phyloP scores from a whole-genome alignment of 2,113 vertebrate species.

The Anhinga rufa region DNA sequence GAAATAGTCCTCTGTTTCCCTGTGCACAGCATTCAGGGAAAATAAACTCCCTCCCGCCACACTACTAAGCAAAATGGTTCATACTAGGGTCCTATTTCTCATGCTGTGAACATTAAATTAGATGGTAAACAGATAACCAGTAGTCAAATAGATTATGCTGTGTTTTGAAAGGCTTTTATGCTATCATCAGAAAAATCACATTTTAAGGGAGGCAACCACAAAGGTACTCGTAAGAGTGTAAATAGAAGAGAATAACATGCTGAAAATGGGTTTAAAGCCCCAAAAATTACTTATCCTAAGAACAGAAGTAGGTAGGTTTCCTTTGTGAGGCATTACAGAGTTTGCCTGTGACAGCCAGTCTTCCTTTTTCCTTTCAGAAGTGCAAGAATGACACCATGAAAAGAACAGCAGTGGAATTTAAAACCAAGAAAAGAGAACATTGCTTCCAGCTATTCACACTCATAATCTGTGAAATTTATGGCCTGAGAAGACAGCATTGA shows the following conservation, averaged over 20 bases:
- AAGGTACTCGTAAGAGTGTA: neutral
- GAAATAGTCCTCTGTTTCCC: neutral
- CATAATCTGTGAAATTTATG: slow-evolving; percentile 26
- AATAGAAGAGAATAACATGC: neutral
- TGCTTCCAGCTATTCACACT: slow-evolving; percentile 11
- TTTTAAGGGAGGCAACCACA: neutral
- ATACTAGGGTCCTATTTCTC: neutral
- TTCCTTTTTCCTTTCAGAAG: neutral
- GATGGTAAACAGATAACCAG: neutral
- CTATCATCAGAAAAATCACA: neutral
- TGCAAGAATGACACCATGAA: neutral
- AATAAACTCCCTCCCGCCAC: neutral
- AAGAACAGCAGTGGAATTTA: slow-evolving; percentile 8
- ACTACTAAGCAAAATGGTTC: neutral
- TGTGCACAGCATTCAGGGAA: neutral
- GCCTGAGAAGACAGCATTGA: neutral
- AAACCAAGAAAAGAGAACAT: neutral
- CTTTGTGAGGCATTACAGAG: neutral
- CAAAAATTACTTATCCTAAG: neutral
- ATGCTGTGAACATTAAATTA: neutral
- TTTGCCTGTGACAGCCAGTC: neutral
- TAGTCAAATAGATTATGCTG: neutral
- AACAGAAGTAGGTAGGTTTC: neutral
- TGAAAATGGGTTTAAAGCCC: neutral
- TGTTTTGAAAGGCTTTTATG: neutral